phyloP scores from a whole-genome alignment of 2,113 vertebrate species.

The Thryonomys swinderianus region DNA sequence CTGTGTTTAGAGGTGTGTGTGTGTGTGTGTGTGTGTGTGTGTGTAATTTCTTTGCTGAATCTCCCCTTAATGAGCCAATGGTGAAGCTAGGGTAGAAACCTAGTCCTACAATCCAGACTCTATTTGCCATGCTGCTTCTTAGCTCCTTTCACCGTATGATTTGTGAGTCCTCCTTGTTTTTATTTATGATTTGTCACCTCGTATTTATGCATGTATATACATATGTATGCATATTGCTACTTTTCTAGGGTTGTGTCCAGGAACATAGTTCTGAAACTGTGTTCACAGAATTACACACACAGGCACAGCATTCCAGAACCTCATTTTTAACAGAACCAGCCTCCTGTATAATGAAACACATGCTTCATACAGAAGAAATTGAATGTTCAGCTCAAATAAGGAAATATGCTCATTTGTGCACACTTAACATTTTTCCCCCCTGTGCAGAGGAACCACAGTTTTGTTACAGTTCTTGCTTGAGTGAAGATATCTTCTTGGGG shows the following conservation, averaged over 20 bases:
- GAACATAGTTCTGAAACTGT: constrained; percentile 39
- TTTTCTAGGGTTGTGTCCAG: not conserved
- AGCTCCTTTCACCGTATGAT: not conserved
- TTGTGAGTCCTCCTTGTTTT: not conserved
- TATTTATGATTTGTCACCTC: constrained; percentile 15
- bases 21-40: not conserved
- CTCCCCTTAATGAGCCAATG: not conserved
- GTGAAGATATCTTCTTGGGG: not conserved
- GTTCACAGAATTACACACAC: not conserved
- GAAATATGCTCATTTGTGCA: constrained; percentile 24
- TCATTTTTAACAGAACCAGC: constrained; percentile 28
- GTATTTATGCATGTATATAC: not conserved
- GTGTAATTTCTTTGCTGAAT: not conserved
- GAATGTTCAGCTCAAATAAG: constrained; percentile 47
- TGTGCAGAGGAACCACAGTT: not conserved
- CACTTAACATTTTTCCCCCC: not conserved
- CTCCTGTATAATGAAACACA: constrained; percentile 56
- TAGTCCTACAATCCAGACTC: not conserved
- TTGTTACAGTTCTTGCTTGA: not conserved
- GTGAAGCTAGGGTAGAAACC: not conserved
- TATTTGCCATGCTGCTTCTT: not conserved
- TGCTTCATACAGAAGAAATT: constrained; percentile 47
- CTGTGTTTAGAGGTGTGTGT: not conserved
- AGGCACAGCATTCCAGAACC: constrained; percentile 32
- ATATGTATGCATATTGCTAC: not conserved